These are phyloP conservation scores for Helogale parvula DNA, from an alignment of 2,113 vertebrate genomes.

Conservation along the genomic window DNA sequence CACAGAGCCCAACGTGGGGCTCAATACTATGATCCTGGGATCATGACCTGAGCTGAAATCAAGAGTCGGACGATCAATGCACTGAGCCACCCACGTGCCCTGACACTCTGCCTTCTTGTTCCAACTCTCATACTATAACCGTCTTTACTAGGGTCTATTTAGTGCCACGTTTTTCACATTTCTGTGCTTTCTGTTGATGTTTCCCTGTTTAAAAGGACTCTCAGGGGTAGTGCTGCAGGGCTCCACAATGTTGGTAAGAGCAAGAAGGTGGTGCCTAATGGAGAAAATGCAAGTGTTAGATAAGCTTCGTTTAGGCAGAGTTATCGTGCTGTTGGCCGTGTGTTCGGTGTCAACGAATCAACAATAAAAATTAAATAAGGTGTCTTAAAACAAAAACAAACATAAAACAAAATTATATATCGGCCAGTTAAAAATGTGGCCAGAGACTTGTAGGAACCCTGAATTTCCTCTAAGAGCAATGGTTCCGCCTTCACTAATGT, in stretches of 20 bases:
- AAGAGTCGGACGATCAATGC: no score
- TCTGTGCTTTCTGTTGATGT: neutral
- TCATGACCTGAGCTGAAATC: no score
- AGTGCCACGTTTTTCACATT: neutral
- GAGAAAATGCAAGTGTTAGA: neutral
- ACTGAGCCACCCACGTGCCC: no score
- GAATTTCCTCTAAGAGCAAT: neutral
- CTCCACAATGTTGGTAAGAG: neutral
- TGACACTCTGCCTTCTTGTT: neutral
- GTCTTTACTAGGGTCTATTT: neutral
- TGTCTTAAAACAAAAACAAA: conserved; percentile 21
- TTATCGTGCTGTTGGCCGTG: neutral
- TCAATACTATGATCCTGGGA: no score
- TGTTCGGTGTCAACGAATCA: neutral
- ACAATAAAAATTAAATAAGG: neutral
- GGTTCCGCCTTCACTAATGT: neutral
- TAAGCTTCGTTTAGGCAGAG: neutral
- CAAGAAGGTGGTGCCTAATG: neutral
- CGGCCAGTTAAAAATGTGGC: neutral
- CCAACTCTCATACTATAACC: neutral
- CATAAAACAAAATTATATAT: neutral
- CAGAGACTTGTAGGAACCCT: neutral
- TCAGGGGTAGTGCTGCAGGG: no score
- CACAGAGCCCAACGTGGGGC: no score
- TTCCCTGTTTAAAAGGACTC: neutral